Base-by-base conservation (phyloP, 2,113 vertebrate genomes). In the Ploceus nigricollis region DNA sequence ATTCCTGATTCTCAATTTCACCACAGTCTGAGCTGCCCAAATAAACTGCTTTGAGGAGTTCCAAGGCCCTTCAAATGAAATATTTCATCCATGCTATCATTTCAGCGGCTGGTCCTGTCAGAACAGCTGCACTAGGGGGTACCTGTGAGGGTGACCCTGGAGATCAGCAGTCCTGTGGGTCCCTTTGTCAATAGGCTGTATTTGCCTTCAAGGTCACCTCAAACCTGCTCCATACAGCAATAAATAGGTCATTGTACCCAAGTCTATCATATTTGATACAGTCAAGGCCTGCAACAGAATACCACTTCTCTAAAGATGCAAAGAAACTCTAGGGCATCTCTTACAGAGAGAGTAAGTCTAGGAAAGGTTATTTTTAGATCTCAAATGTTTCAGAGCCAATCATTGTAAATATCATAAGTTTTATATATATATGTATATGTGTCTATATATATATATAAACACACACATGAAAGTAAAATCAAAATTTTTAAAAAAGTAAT, bases 381-480 rank as follows among this genome's bases (percentile, higher is more conserved):
- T 68, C 53, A 75, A 39, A n/a, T 80, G 13, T 56, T 86, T 79
- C 71, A 72, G 31, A 82, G 40, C 4, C 35, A 93, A 23, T 7
- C 19, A 64, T 2, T 1, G 0, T 40, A 79, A 95, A 92, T 7
- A 69, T 9, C 17, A 7, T 14, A 84, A 73, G 2, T 31, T 39
- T 2, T 27, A 2, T 33, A 11, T 12, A 8, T 35, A 51, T 10
- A 42, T 3, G 13, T 28, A 6, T 35, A n/a, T n/a, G n/a, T n/a
- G n/a, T n/a, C n/a, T n/a, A n/a, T n/a, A 11, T 17, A 7, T 23
- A 25, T 11, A 31, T 1, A 47, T 0, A 71, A 0, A 48, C 1
- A 35, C 5, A 15, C 9, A 57, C 10, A 37, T 27, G 21, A 10
- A 61, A 19, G 10, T 20, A 65, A 65, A 76, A 50, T 18, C 13